A percentile compares a stretch with the other conserved stretches of the same genome.
These are phyloP conservation scores for Neria commutata DNA, from an alignment of 2,888 invertebrate species.

Conservation along the genomic window DNA sequence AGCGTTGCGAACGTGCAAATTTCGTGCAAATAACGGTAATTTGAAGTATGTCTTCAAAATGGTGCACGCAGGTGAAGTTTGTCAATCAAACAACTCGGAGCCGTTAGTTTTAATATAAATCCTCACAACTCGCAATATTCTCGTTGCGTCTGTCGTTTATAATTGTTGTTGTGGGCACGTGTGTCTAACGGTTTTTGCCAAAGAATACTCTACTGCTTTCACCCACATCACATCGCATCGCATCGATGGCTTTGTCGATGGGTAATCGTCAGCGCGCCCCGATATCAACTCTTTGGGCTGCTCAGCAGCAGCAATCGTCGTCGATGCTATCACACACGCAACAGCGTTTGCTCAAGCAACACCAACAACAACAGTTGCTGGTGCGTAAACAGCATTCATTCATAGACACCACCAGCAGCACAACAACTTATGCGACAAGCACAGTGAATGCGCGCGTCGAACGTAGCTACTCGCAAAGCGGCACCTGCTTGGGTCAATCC, in stretches of 20 bases:
- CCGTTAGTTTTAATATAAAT: too few relatives aligned
- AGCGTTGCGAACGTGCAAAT: too few relatives aligned
- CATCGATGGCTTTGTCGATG: constrained; percentile 46
- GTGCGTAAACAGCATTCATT: constrained; percentile 52
- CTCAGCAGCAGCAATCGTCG: constrained; percentile 25
- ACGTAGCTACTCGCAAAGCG: constrained; percentile 44
- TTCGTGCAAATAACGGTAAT: too few relatives aligned
- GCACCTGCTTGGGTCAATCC: constrained; percentile 50
- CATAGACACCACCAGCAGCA: constrained; percentile 33
- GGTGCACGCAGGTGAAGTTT: too few relatives aligned
- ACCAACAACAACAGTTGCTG: constrained; percentile 13
- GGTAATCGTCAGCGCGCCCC: constrained; percentile 47
- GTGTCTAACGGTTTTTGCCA: constrained; percentile 5
- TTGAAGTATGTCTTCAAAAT: too few relatives aligned
- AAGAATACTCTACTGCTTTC: too few relatives aligned
- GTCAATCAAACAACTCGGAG: too few relatives aligned
- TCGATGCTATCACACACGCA: constrained; percentile 4
- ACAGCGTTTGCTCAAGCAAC: constrained; percentile 14
- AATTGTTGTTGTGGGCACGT: constrained; percentile 14
- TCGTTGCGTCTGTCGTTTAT: constrained; percentile 35
- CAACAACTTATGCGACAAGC: too few relatives aligned
- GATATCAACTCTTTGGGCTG: constrained; percentile 31
- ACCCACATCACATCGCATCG: too few relatives aligned
- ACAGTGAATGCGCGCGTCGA: constrained; percentile 39
- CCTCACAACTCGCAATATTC: too few relatives aligned